phyloP scores from a whole-genome alignment of 2,113 vertebrate genomes.

The Vidua macroura region DNA sequence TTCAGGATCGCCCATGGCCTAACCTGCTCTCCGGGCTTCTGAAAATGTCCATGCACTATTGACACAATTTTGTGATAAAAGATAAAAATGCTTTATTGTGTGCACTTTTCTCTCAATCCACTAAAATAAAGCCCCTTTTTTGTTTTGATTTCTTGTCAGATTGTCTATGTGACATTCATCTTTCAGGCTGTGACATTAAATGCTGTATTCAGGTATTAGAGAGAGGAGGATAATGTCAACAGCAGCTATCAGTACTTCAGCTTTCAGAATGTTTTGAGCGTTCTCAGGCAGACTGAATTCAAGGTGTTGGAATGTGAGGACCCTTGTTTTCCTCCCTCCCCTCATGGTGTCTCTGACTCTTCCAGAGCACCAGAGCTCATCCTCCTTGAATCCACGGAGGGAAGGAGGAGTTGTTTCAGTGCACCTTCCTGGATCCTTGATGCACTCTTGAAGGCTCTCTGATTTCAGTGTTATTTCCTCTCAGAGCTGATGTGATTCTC shows the following conservation, averaged over 20 bases:
- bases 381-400: accelerated
- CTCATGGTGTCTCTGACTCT: neutral
- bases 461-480: slow-evolving; percentile 12
- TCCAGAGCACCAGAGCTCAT: neutral
- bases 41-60: neutral
- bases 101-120: neutral
- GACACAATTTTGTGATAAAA: neutral
- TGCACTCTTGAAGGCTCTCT: neutral
- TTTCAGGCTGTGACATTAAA: neutral
- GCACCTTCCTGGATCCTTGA: neutral
- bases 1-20: neutral
- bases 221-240: neutral
- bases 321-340: neutral
- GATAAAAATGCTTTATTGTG: neutral
- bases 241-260: neutral
- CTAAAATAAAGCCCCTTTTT: neutral
- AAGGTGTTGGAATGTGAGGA: neutral
- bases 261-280: neutral
- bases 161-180: neutral
- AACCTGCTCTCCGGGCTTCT: neutral
- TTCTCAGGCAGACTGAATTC: neutral
- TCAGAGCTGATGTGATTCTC: neutral
- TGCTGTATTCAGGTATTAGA: neutral
- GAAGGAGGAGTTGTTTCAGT: neutral
- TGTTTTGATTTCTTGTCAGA: neutral